Conservation (phyloP, 2,113 vertebrate genomes). For the Sapayoa aenigma region DNA sequence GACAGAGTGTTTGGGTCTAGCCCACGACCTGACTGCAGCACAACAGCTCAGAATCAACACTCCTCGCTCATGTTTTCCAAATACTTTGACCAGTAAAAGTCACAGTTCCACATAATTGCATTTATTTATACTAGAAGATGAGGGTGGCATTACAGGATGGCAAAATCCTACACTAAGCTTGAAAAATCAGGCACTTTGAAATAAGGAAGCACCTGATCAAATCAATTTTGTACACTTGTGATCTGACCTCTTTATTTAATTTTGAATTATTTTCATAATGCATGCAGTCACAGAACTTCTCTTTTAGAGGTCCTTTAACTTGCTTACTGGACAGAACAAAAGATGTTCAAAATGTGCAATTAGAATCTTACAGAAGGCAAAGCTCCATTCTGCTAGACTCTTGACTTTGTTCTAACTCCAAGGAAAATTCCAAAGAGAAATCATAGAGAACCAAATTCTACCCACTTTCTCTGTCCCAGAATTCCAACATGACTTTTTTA, state of each 20-base stretch:
- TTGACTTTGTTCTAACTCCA: background rate
- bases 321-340: background rate
- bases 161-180: background rate
- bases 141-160: background rate
- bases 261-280: background rate
- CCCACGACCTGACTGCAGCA: background rate
- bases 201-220: background rate
- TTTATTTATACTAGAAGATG: background rate
- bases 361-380: background rate
- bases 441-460: background rate
- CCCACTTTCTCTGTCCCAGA: background rate
- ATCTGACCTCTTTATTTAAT: background rate
- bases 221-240: background rate
- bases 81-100: background rate
- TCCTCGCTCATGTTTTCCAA: background rate
- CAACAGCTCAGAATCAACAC: background rate
- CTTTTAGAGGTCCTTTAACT: background rate
- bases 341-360: background rate
- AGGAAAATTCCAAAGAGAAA: background rate
- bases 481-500: rapidly evolving
- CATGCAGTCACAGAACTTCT: background rate
- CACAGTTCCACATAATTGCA: background rate
- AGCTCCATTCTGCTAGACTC: background rate
- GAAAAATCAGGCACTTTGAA: background rate
- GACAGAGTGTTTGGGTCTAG: background rate